These are phyloP conservation scores for Cossypha niveicapilla DNA, from an alignment of 2,797 vertebrate species.

Conservation along the genomic window DNA sequence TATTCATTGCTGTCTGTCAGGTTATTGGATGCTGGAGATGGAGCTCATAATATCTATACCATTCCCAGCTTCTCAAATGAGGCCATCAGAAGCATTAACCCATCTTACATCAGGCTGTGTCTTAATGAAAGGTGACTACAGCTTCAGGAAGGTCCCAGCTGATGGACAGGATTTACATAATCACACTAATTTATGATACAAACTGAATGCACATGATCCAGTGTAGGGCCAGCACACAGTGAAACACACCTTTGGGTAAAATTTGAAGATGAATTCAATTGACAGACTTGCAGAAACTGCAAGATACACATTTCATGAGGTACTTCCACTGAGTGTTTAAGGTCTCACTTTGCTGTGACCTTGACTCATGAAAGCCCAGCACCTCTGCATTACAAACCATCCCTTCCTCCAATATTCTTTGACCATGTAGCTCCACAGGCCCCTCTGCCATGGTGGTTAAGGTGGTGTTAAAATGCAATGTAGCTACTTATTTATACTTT, in stretches of 20 bases:
- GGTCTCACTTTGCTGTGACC: constrained; percentile 9
- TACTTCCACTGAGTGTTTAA: neutral
- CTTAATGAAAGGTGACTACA: constrained; percentile 32
- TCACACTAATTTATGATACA: constrained; percentile 19
- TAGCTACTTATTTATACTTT: neutral
- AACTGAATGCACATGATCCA: neutral
- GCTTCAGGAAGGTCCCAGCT: constrained; percentile 4
- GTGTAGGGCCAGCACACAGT: neutral
- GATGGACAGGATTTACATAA: constrained; percentile 48
- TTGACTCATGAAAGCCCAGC: neutral
- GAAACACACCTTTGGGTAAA: constrained; percentile 20
- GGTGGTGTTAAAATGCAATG: neutral
- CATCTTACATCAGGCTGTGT: neutral
- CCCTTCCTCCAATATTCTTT: neutral
- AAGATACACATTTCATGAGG: neutral
- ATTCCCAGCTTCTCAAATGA: constrained; percentile 3
- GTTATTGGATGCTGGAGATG: neutral
- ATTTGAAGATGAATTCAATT: neutral
- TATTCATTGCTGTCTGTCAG: neutral
- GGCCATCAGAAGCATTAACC: constrained; percentile 5
- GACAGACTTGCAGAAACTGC: neutral
- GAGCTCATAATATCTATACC: neutral
- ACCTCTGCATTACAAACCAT: neutral
- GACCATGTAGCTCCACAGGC: neutral
- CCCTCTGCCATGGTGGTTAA: neutral